Conservation (phyloP, 2,888 invertebrate genomes). For the Tenthredo scrophulariae region DNA sequence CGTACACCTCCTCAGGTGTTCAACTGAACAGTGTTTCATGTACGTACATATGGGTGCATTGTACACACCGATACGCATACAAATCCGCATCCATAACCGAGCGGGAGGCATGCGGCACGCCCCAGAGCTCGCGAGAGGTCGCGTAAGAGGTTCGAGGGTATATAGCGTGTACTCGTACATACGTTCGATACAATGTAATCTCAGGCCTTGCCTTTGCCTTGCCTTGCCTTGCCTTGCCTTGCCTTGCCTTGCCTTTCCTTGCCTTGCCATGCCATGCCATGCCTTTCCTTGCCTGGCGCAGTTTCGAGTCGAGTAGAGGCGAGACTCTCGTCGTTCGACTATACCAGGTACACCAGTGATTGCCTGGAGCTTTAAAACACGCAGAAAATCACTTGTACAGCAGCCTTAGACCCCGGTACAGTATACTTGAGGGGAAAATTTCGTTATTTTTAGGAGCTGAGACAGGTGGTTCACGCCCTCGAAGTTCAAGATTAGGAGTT, state of each 20-base stretch:
- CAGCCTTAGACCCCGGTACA: not conserved
- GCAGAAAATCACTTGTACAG: not conserved
- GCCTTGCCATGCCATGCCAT: no score
- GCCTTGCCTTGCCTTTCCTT: not conserved
- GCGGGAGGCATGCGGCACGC: slow-evolving; percentile 38
- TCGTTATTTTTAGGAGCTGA: not conserved
- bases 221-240: not conserved
- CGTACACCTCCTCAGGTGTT: not conserved
- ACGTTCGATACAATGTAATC: slow-evolving; percentile 46
- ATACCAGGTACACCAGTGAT: not conserved
- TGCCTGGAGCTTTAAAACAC: not conserved
- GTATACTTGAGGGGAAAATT: not conserved
- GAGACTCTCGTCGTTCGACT: not conserved
- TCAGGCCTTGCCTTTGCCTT: not conserved
- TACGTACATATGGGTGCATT: not conserved
- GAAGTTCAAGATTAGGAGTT: not conserved
- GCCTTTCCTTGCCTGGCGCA: not conserved
- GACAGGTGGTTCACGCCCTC: not conserved
- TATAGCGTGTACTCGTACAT: slow-evolving; percentile 10
- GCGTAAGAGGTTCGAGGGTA: slow-evolving; percentile 18
- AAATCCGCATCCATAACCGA: slow-evolving; percentile 1
- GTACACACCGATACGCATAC: not conserved
- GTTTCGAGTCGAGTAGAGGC: slow-evolving; percentile 6
- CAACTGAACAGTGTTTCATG: not conserved
- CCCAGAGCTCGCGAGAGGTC: slow-evolving; percentile 39